Conservation (phyloP, 2,888 invertebrate genomes). For the Cremastobaeus sp. region DNA sequence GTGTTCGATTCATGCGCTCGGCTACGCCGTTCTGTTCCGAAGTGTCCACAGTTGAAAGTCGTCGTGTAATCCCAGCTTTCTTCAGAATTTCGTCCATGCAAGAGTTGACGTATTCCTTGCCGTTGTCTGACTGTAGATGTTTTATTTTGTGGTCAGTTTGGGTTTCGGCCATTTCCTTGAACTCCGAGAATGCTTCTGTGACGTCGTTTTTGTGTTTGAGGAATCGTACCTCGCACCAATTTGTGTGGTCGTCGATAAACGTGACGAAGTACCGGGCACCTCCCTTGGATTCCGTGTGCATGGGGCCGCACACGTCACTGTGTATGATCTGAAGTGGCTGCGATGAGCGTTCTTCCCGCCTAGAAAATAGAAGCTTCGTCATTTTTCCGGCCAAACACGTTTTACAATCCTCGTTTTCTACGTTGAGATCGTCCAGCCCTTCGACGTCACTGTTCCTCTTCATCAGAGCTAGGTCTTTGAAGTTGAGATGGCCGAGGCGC, state of each 20-base stretch:
- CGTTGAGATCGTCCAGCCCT: neutral
- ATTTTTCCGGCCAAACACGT: neutral
- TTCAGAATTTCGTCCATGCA: neutral
- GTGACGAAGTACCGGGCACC: constrained; percentile 5
- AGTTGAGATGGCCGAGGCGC: neutral
- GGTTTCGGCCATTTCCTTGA: constrained; percentile 1
- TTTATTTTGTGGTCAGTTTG: neutral
- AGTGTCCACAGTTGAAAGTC: neutral
- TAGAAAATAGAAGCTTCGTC: neutral
- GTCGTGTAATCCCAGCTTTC: neutral
- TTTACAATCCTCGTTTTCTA: neutral
- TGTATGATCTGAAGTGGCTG: neutral
- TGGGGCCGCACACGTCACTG: constrained; percentile 5
- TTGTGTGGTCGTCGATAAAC: neutral
- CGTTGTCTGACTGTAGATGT: constrained; percentile 1
- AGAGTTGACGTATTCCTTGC: neutral
- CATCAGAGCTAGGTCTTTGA: neutral
- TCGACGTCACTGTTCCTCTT: neutral
- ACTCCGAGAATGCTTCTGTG: neutral
- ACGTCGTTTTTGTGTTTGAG: neutral
- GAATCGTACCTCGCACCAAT: neutral
- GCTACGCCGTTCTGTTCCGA: constrained; percentile 1
- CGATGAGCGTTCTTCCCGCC: neutral
- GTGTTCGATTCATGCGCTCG: constrained; percentile 2
- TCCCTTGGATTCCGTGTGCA: neutral